phyloP scores from a whole-genome alignment of 2,797 vertebrate species.

The Acrocephalus scirpaceus region DNA sequence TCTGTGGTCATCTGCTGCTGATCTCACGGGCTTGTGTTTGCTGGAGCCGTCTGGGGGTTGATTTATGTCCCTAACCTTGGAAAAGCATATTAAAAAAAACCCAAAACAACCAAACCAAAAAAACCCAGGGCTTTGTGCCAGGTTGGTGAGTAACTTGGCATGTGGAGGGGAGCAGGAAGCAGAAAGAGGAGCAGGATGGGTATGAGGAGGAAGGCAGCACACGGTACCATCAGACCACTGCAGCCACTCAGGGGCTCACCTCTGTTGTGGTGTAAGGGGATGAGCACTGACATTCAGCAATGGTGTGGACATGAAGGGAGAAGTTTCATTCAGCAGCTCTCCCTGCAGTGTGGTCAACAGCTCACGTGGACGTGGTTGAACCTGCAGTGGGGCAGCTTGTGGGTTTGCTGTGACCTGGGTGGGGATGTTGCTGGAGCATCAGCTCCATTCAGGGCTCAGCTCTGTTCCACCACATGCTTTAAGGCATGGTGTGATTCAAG shows the following conservation, averaged over 20 bases:
- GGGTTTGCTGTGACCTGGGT: background rate
- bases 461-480: accelerated
- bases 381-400: accelerated
- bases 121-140: background rate
- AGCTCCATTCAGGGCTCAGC: background rate
- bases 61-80: background rate
- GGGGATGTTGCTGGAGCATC: background rate
- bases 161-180: background rate
- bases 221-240: background rate
- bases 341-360: background rate
- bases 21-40: background rate
- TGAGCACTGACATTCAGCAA: background rate
- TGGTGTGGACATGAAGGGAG: background rate
- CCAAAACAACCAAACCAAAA: no score
- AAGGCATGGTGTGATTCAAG: background rate
- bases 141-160: background rate
- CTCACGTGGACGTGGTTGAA: accelerated
- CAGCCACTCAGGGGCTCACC: background rate
- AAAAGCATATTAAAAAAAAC: background rate
- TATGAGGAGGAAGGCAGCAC: background rate
- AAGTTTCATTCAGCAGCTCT: background rate
- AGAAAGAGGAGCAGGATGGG: background rate
- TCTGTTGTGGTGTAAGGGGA: background rate
- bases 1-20: background rate
- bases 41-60: background rate